These are phyloP conservation scores for Corythornis madagascariensis DNA, from an alignment of 2,113 vertebrate species.

Conservation along the genomic window DNA sequence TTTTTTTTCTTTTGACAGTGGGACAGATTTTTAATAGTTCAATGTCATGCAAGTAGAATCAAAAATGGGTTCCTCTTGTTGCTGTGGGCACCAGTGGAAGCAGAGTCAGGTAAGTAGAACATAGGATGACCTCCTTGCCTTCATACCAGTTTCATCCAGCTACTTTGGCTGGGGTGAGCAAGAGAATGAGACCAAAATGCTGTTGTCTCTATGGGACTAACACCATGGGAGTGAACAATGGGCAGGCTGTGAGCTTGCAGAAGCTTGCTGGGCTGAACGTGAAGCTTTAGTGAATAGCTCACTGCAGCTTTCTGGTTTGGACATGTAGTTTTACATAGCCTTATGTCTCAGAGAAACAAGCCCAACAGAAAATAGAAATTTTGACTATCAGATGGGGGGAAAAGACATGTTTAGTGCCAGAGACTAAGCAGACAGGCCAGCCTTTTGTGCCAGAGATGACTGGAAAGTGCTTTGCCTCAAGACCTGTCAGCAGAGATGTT, in stretches of 20 bases:
- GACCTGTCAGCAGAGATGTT: not conserved
- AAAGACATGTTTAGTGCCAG: not conserved
- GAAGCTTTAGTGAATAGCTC: not conserved
- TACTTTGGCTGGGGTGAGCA: not conserved
- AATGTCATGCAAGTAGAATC: not conserved
- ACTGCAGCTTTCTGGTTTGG: not conserved
- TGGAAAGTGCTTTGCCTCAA: not conserved
- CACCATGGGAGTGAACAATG: not conserved
- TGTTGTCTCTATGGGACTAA: not conserved
- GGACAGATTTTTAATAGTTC: no score
- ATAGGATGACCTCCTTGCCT: not conserved
- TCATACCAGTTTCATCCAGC: not conserved
- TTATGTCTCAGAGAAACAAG: constrained; percentile 10
- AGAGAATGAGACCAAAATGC: not conserved
- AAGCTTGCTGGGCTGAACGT: not conserved
- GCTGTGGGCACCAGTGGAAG: not conserved
- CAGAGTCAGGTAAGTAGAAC: not conserved
- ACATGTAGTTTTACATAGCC: not conserved
- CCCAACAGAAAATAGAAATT: not conserved
- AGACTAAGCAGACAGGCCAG: not conserved
- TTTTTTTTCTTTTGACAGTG: no score
- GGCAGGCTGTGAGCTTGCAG: not conserved
- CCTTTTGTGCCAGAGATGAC: not conserved
- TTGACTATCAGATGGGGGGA: not conserved
- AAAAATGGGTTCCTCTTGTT: not conserved